Evolutionary conservation across 2,797 vertebrate species (phyloP).

Genomic region (Vultur gryphus): DNA sequence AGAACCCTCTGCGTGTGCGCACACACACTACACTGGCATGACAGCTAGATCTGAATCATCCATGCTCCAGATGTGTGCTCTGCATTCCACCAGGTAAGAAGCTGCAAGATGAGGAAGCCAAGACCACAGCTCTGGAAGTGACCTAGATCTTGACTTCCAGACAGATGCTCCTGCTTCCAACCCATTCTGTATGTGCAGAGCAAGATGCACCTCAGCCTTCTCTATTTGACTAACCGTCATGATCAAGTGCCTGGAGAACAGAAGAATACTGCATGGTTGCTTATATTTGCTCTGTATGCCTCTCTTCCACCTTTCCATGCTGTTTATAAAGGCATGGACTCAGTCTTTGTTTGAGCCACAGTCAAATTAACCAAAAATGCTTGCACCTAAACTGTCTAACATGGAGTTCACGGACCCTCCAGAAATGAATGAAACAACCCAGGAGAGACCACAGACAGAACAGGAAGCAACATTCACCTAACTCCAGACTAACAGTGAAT

Average conservation of each 20-base stretch:
- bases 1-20: neutral
- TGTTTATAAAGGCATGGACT: neutral
- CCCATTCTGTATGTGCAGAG: neutral
- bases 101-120: neutral
- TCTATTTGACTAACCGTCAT: neutral
- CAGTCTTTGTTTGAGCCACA: neutral
- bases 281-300: neutral
- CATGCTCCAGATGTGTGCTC: neutral
- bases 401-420: neutral
- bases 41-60: neutral
- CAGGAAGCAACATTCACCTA: neutral
- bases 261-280: neutral
- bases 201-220: neutral
- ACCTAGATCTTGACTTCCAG: neutral
- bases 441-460: neutral
- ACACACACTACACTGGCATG: neutral
- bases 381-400: neutral
- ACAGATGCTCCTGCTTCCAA: neutral
- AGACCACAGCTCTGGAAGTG: neutral
- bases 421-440: neutral
- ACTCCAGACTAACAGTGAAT: neutral
- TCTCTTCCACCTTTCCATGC: neutral
- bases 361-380: neutral
- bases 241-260: neutral
- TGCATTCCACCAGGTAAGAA: neutral